Conservation (phyloP, 1,140 invertebrate genomes). For the Drosophila kohkoa region DNA sequence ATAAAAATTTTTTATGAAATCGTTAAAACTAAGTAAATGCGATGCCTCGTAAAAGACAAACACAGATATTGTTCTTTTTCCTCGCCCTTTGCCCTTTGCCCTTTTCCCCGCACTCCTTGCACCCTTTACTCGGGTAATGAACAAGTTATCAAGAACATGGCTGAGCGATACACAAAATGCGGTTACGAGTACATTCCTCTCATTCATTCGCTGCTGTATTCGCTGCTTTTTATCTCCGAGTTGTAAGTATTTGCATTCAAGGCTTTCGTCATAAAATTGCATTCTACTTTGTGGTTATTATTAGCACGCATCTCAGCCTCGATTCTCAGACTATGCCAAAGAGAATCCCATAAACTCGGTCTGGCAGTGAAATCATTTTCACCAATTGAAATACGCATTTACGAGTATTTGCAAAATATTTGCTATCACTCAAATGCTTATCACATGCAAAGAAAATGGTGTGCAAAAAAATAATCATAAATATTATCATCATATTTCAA, state of each 20-base stretch:
- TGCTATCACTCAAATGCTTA: too few species aligned
- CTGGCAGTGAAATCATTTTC: background rate
- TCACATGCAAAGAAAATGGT: too few species aligned
- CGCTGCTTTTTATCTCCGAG: background rate
- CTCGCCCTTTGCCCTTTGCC: too few species aligned
- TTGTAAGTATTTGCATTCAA: background rate
- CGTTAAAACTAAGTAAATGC: slow-evolving; percentile 48
- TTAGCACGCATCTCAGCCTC: background rate
- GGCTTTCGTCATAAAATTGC: background rate
- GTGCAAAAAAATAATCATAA: too few species aligned
- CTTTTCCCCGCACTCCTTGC: too few species aligned
- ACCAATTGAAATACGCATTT: too few species aligned
- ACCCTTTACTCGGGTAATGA: slow-evolving; percentile 19
- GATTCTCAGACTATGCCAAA: background rate
- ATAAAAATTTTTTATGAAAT: slow-evolving; percentile 48
- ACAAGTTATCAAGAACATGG: slow-evolving; percentile 29
- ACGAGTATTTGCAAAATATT: too few species aligned
- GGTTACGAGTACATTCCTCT: slow-evolving; percentile 9
- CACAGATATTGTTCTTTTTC: slow-evolving; percentile 28
- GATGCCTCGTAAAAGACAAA: slow-evolving; percentile 36
- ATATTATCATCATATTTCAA: too few species aligned
- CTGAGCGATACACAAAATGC: background rate
- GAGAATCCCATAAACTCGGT: background rate
- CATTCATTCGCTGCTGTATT: background rate
- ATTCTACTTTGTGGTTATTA: background rate